Evolutionary conservation across 2,888 invertebrate species (phyloP), one percentile per base, ranked within the genome.

Genomic region (Macaria notata): DNA sequence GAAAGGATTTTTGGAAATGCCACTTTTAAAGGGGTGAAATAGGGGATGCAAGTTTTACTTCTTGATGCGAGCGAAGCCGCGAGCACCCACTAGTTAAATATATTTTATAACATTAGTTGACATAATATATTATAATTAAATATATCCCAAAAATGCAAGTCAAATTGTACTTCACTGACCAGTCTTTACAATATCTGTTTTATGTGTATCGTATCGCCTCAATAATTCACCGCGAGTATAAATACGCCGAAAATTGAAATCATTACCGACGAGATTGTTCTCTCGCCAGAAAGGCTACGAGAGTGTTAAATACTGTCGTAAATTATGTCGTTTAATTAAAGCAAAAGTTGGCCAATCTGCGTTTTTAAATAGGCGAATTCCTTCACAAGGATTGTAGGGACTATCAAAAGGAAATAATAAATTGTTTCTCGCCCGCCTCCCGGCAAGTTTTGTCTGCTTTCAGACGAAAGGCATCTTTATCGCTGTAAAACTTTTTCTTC

Each of bases 381-480:
- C 72, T 75, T 72, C 63, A 68, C 72, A 69, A 76, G 76, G 59
- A 62, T 67, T 67, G 65, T 74, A 72, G 68, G 69, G 59, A 71
- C 76, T 77, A 80, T 79, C 77, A 79, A 80, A 36, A 80, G 79
- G 75, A 75, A 80, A 79, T 79, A 83, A 81, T 80, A 78, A 78
- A 82, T 82, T 84, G 82, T 83, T 84, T 79, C 75, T 72, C 73
- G 70, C 79, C 79, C 76, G 68, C 74, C 75, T 65, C 72, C 77
- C 75, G 71, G 75, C 74, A 81, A 83, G 76, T 84, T 84, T 76
- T 72, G 78, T 76, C 79, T 76, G 77, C 74, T 73, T 78, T 75
- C 75, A 78, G 80, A 78, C 79, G 79, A 81, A 84, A 83, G 83
- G 80, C 83, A 84, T 84, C 86, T 86, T 88, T 88, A 88, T 88